Percentiles rank a stretch among this genome's conserved stretches.
Conservation (phyloP, 2,888 invertebrate genomes). For the Limnephilus lunatus region DNA sequence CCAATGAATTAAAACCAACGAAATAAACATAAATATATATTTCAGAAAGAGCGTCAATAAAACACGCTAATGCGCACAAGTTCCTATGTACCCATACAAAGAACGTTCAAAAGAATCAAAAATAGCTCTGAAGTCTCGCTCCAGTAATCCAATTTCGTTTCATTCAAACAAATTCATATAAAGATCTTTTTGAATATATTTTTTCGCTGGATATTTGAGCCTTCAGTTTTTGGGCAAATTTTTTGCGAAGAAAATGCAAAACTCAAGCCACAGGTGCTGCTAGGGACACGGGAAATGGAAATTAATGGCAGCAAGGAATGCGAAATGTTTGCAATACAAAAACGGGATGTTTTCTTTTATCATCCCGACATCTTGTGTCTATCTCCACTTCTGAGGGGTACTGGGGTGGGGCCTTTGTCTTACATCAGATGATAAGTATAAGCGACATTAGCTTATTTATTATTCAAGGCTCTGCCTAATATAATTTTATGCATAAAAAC, state of each 20-base stretch:
- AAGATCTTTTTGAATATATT: constrained; percentile 17
- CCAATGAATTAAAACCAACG: too few species aligned
- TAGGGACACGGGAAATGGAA: constrained; percentile 51
- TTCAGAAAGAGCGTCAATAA: neutral
- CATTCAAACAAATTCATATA: neutral
- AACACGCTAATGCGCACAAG: neutral
- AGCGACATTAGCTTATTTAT: constrained; percentile 38
- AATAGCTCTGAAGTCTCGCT: neutral
- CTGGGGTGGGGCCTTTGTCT: constrained; percentile 5
- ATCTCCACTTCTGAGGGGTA: neutral
- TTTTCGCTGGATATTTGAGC: neutral
- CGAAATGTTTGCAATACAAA: constrained; percentile 53
- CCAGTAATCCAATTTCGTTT: constrained; percentile 35
- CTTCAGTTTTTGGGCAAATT: constrained; percentile 41
- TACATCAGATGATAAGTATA: constrained; percentile 25
- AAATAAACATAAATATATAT: too few species aligned
- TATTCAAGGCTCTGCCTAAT: constrained; percentile 29
- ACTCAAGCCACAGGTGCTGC: constrained; percentile 58
- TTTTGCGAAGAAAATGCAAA: constrained; percentile 41
- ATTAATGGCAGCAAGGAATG: constrained; percentile 56
- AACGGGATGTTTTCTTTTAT: constrained; percentile 56
- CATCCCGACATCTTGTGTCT: constrained; percentile 29
- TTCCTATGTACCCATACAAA: neutral
- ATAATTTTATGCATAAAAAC: neutral
- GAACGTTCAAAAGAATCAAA: neutral